Evolutionary conservation across 2,888 invertebrate genomes (phyloP), one percentile per base, ranked within the genome.

Genomic region (Ectropis crepuscularia): DNA sequence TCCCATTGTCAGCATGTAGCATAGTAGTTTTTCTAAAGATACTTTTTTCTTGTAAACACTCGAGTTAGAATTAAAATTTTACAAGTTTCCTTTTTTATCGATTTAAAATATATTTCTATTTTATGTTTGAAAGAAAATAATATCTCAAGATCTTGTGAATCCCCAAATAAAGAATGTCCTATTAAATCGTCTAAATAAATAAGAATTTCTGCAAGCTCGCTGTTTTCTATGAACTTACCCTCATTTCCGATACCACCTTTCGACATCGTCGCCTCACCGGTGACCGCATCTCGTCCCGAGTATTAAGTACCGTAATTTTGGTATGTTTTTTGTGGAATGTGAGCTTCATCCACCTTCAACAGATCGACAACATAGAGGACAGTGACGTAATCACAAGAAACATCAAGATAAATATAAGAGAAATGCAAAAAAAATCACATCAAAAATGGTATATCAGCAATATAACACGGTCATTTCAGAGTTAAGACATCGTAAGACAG

Each of bases 311-410:
- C 68, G 71, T 53, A 37, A 65, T 74, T 75, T 77, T 75, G 76
- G 75, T 78, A 78, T 75, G 73, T 79, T 60, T n/a, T 77, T 75
- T 77, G 74, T 77, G 72, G 76, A 77, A 76, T 76, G 74, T 73
- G 39, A 11, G 78, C 75, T 57, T 83, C 85, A 78, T 80, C 78
- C 84, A 90, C 91, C 92, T 91, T 92, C 81, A 92, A 92, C 90
- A 92, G 87, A 91, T 79, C 83, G 88, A 88, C 84, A 89, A 89
- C 80, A 78, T 80, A 70, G 73, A 83, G 81, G 83, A 83, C 77
- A 86, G 81, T 82, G 81, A 86, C 71, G 78, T 73, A 81, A 85
- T 86, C 82, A 88, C 82, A 84, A 70, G 75, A 83, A 79, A 78
- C 81, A 57, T 61, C 68, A 71, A n/a, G 58, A 55, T 51, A 51